Evolutionary conservation across 2,797 vertebrate species (phyloP), one percentile per base, ranked within the genome.

Genomic region (Aulostomus chinensis): DNA sequence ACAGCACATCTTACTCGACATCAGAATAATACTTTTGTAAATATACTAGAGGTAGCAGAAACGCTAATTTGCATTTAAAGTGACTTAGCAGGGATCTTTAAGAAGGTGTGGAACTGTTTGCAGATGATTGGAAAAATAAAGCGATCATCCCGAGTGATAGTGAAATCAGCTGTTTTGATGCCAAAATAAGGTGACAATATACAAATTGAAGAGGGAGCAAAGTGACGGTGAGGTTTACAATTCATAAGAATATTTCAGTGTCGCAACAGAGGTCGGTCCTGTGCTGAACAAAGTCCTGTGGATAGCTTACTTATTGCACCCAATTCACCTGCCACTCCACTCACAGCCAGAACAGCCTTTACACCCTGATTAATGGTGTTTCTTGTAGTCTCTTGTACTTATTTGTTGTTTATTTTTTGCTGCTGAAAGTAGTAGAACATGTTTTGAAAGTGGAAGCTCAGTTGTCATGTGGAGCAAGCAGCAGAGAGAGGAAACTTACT

Each of bases 251-350:
- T 5, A 28, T 22, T 24, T n/a, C 4, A 9, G 28, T 14, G 8
- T 43, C 15, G 25, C 5, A 16, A 21, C 14, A 31, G 5, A 32
- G 24, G 12, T 18, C 3, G 0, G 7, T 52, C n/a, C 20, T n/a
- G n/a, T n/a, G n/a, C 58, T 11, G 84, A 58, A 71, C 86, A 88
- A 88, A 88, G 87, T 88, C 87, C 87, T 66, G 5, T 3, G 5
- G 21, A 81, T 78, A 59, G 82, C 7, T 87, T 51, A 87, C 78
- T 73, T 63, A 88, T 88, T 83, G 68, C 21, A 7, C 24, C 2
- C 1, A 2, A 22, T 43, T 47, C 14, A 24, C 26, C 29, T 29
- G 49, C 5, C 18, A 39, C 25, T 40, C 31, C 28, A 10, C 34
- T 38, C 24, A 38, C 20, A 48, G 14, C 56, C 5, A 24, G 35